Base-by-base conservation (phyloP, 2,888 invertebrate genomes). In the Autographa gamma region DNA sequence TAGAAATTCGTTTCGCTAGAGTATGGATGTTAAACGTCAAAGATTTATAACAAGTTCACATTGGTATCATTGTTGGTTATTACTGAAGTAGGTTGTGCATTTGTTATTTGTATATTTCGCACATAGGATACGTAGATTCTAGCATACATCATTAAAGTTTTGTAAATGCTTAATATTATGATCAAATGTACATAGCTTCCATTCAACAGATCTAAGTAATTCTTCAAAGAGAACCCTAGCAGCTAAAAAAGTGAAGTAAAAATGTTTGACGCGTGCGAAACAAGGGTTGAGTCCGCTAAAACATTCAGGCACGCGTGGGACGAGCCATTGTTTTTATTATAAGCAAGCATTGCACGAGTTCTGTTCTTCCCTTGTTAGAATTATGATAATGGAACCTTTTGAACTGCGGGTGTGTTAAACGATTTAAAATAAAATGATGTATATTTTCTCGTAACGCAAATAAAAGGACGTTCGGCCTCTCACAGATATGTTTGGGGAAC, bases 301-400 rank as follows among this genome's bases (percentile, higher is more conserved):
- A 92, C 90, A 92, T 93, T 91, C 88, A 91, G 86, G 89, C 82
- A 79, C 83, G 86, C 86, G 89, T 83, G 88, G 78, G 82, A 81
- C 82, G 82, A 72, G 80, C 87, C 89, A 91, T 93, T 93, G 92
- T 93, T 92, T 92, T 92, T 91, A 92, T 92, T 92, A 91, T 91
- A 90, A 90, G 88, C 90, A 89, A 88, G 88, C 88, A 88, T 88
- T 86, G 89, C 86, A 80, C 82, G 82, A 83, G 88, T 91, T 92
- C 91, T 90, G 89, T 89, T 88, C 88, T 86, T 79, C 85, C 84
- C 85, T 86, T 82, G 86, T 91, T 90, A 86, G 85, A 90, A 91
- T 91, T 92, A 92, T 91, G 87, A 91, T 91, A 91, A 91, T 91
- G 85, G 87, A 84, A 84, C 87, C 86, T 88, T 90, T 90, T 88